Evolutionary conservation across 2,888 invertebrate genomes (phyloP).

Genomic region (Graphium colonna): DNA sequence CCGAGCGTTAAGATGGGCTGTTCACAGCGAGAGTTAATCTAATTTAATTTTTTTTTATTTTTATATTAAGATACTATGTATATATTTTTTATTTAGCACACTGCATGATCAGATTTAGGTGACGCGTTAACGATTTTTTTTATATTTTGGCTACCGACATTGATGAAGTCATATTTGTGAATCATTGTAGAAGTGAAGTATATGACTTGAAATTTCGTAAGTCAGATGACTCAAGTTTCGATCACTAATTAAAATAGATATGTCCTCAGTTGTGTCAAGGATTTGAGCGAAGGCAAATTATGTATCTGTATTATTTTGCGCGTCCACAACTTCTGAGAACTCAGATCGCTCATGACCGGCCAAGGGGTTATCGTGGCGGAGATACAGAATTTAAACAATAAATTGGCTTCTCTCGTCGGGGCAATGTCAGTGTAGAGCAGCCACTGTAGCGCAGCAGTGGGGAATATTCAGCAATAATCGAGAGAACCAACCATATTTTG

Average conservation of each 20-base stretch:
- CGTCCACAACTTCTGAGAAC: constrained; percentile 59
- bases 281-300: constrained; percentile 30
- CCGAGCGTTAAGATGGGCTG: too few relatives aligned
- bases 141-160: background rate
- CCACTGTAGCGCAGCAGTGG: constrained; percentile 34
- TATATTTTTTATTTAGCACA: too few relatives aligned
- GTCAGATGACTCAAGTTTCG: constrained; percentile 35
- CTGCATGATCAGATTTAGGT: too few relatives aligned
- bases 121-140: too few relatives aligned
- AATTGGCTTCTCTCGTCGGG: constrained; percentile 49
- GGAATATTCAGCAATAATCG: constrained; percentile 1
- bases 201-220: constrained; percentile 11
- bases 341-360: constrained; percentile 55
- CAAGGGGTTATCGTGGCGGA: constrained; percentile 58
- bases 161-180: constrained; percentile 37
- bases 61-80: too few relatives aligned
- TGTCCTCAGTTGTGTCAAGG: constrained; percentile 45
- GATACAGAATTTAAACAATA: constrained; percentile 66
- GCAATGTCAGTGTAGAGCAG: constrained; percentile 53
- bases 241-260: constrained; percentile 44
- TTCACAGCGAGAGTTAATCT: too few relatives aligned
- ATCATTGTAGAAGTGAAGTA: constrained; percentile 39
- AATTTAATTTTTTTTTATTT: too few relatives aligned
- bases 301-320: constrained; percentile 45
- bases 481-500: background rate